phyloP scores from a whole-genome alignment of 2,888 invertebrate genomes.

The Pecten maximus region DNA sequence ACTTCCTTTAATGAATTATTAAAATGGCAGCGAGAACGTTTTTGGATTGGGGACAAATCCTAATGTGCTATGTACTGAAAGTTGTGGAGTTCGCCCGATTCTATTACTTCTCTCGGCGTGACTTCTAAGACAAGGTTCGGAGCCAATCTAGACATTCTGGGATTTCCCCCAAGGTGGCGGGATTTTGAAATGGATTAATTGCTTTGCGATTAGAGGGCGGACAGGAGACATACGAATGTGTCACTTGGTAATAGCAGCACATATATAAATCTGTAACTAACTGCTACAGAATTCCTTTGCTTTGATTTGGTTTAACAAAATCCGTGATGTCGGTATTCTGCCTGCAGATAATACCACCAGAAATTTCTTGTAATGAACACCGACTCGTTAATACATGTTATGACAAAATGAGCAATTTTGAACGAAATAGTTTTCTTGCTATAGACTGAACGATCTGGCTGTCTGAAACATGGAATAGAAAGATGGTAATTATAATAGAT shows the following conservation, averaged over 20 bases:
- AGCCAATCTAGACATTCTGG: not conserved
- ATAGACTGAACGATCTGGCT: not conserved
- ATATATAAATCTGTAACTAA: not conserved
- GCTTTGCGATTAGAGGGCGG: not conserved
- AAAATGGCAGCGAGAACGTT: not conserved
- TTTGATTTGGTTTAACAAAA: not conserved
- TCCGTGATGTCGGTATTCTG: not conserved
- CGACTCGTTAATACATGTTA: not conserved
- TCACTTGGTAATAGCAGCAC: not conserved
- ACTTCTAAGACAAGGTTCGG: not conserved
- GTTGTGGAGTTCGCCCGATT: not conserved
- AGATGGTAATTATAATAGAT: not conserved
- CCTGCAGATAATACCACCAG: not conserved
- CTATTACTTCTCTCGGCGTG: not conserved
- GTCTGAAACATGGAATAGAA: not conserved
- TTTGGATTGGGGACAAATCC: not conserved
- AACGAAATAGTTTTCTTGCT: not conserved
- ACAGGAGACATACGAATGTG: not conserved
- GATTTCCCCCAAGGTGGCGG: not conserved
- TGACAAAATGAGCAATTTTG: not conserved
- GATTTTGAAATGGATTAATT: constrained; percentile 2
- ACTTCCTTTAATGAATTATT: constrained; percentile 10
- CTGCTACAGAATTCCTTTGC: not conserved
- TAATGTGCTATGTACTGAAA: not conserved
- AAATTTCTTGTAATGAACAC: not conserved